These are phyloP conservation scores for Siphamia tubifer DNA, from an alignment of 2,113 vertebrate species.

Conservation along the genomic window DNA sequence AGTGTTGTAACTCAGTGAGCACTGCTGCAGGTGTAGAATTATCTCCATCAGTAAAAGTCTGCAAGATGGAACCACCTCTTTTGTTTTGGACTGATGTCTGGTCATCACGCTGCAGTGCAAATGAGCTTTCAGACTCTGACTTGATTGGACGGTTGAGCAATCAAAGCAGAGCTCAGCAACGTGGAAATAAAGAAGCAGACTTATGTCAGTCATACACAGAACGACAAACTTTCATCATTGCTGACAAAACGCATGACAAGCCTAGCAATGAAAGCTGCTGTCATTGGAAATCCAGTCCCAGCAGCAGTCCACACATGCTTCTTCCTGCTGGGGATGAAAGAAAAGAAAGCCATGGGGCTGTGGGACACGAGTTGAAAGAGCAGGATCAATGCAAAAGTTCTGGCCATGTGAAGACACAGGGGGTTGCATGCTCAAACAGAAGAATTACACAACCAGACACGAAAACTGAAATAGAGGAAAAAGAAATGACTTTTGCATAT, in stretches of 20 bases:
- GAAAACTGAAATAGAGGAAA: not conserved
- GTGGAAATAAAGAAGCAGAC: conserved; percentile 27
- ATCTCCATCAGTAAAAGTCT: conserved; percentile 31
- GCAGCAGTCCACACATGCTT: conserved; percentile 1
- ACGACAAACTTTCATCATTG: not conserved
- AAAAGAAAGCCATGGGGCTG: conserved; percentile 19
- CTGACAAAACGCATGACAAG: not conserved
- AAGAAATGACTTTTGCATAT: not conserved
- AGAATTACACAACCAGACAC: not conserved
- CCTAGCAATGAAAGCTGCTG: conserved; percentile 10
- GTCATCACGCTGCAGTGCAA: not conserved
- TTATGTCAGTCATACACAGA: conserved; percentile 11
- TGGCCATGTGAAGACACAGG: not conserved
- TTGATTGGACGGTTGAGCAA: not conserved
- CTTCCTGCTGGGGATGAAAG: conserved; percentile 17
- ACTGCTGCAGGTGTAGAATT: conserved; percentile 35
- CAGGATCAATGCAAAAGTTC: not conserved
- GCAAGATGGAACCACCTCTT: conserved; percentile 4
- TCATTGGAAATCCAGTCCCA: conserved; percentile 34
- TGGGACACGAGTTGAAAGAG: conserved; percentile 21
- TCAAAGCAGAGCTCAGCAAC: not conserved
- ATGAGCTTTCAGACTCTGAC: conserved; percentile 4
- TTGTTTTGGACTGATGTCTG: not conserved
- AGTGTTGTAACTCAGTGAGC: conserved; percentile 12
- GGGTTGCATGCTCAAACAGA: not conserved